Evolutionary conservation across 2,113 vertebrate genomes (phyloP), one percentile per base, ranked within the genome.

Genomic region (Orientallactaga bullata): DNA sequence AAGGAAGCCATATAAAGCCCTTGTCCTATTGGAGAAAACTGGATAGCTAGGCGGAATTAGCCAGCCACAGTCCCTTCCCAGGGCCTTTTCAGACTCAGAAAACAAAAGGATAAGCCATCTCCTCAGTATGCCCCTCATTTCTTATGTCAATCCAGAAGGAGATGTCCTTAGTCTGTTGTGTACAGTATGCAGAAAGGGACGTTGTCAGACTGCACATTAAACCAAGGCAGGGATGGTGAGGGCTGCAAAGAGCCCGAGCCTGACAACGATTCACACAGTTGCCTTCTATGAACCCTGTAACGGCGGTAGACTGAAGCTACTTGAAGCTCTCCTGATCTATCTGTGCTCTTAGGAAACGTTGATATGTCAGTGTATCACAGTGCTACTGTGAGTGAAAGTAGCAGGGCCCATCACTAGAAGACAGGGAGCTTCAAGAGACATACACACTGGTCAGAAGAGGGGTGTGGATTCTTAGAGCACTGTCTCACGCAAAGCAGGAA

Each of bases 1-100:
- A 51, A 68, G 15, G 2, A 3, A 24, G 20, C 1, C 26, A 17
- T 7, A 11, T 15, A 30, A 30, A 82, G 3, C 9, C 6, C 20
- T 15, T 37, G 1, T 9, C 20, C 16, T 37, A 1, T 47, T 65
- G 69, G 72, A 37, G 20, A 39, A 23, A 21, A 2, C 0, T 3
- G 2, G 9, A 15, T 2, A 2, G 73, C 5, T 17, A 58, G 37
- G 8, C 17, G 3, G 3, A 2, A 65, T 16, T 28, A 66, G 13
- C 16, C 26, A 66, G 13, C 16, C 26, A 28, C 32, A 16, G 7
- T 81, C 30, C 60, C 2, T 66, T 78, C 0, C 42, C n/a, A 10
- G 23, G 1, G 39, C 3, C 28, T 35, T 85, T 39, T 88, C 66
- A 93, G 2, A 12, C 35, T 23, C 35, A 7, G 21, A 82, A 66